Conservation (phyloP, 1,140 invertebrate genomes). For the Pinna nobilis region DNA sequence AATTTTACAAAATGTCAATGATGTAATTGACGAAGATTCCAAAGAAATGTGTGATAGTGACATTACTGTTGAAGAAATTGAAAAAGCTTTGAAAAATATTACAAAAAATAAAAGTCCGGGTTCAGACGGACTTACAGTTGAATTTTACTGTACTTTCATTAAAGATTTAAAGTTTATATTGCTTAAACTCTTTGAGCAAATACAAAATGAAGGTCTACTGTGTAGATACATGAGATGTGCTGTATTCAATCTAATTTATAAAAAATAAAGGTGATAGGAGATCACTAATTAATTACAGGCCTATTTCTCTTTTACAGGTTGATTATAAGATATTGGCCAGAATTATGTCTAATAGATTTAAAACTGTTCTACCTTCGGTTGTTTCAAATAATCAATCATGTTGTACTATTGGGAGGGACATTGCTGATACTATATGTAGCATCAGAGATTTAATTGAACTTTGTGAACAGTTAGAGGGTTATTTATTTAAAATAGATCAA, state of each 20-base stretch:
- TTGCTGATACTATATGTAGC: conserved; percentile 24
- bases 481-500: too few relatives aligned
- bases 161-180: background rate
- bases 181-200: background rate
- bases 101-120: conserved; percentile 36
- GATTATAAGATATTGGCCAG: conserved; percentile 32
- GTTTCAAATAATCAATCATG: conserved; percentile 21
- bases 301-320: conserved; percentile 28
- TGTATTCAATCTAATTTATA: conserved; percentile 22
- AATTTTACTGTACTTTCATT: conserved; percentile 26
- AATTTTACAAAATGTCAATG: conserved; percentile 8
- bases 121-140: conserved; percentile 24
- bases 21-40: background rate
- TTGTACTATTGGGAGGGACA: conserved; percentile 26
- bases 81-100: conserved; percentile 11
- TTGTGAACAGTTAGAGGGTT: conserved; percentile 22
- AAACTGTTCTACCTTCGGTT: conserved; percentile 28
- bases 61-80: conserved; percentile 15
- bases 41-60: conserved; percentile 1
- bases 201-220: background rate
- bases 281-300: conserved; percentile 33
- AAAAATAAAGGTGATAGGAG: too few relatives aligned
- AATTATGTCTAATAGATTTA: conserved; percentile 27
- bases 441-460: conserved; percentile 30
- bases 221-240: conserved; percentile 19